Conservation (phyloP, 2,113 vertebrate genomes). For the Pomatorhinus ruficollis region DNA sequence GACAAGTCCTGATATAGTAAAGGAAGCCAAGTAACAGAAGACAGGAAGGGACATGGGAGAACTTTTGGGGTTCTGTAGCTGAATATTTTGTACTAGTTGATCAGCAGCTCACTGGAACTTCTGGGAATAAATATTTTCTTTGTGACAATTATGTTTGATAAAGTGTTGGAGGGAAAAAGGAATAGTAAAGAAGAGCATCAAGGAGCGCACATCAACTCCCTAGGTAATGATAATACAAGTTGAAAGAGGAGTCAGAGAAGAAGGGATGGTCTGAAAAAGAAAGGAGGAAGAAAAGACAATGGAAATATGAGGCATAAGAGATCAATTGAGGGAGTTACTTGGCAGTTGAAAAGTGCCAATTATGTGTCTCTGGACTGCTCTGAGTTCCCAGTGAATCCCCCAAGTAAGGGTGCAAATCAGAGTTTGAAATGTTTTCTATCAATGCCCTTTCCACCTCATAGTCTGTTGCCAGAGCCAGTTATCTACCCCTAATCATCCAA, state of each 20-base stretch:
- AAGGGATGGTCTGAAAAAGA: not conserved
- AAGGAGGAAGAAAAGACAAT: not conserved
- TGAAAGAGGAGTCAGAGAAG: not conserved
- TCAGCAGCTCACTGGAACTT: not conserved
- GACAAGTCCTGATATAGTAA: not conserved
- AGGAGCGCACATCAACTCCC: accelerated
- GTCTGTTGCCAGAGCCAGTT: not conserved
- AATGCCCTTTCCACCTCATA: not conserved
- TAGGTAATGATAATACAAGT: not conserved
- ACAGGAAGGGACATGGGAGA: not conserved
- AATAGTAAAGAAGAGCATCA: not conserved
- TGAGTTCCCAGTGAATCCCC: not conserved
- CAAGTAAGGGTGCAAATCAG: not conserved
- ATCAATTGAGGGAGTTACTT: not conserved
- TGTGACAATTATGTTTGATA: not conserved
- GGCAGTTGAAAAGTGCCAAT: not conserved
- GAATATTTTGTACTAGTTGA: not conserved
- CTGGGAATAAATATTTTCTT: not conserved
- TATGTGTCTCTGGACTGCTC: not conserved
- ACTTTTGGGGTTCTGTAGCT: not conserved
- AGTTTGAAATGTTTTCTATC: not conserved
- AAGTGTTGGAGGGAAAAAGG: not conserved
- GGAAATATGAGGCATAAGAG: not conserved
- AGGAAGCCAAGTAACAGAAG: not conserved
- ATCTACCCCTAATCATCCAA: not conserved